Base-by-base conservation (phyloP, 2,797 vertebrate genomes). In the Rhynchotus rufescens region DNA sequence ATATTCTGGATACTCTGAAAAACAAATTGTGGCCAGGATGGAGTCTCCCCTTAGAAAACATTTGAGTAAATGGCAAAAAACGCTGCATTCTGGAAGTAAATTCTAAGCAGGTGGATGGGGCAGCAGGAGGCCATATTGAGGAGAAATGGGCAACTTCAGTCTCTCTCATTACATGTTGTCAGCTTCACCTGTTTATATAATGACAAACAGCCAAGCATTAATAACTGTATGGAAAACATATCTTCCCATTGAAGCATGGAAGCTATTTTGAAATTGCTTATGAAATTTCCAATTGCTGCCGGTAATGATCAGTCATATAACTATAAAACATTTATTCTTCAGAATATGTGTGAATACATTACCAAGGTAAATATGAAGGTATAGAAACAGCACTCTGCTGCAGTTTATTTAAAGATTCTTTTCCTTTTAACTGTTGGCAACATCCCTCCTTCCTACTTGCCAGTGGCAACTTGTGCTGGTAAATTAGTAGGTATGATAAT, bases 121-220 rank as follows among this genome's bases (percentile, higher is more conserved):
- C 92, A 88, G 80, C 56, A 71, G 85, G 92, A 92, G 79, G 51
- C 69, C 66, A 54, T 79, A 80, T 67, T 69, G 73, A 92, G 76
- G 36, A 94, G 79, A 89, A 90, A 94, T 84, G 67, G 78, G 30
- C 52, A 34, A 44, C 76, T 80, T 81, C 54, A 71, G 21, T 68
- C 32, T 91, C 80, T 51, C 49, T 88, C 73, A 54, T 71, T 88
- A 64, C 73, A 76, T 93, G 88, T 93, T 36, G 36, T 92, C 90
- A 89, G 42, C 61, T 89, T 85, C 88, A 92, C 94, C 89, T 94
- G 89, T 83, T 92, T 59, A 68, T 79, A 59, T 57, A 90, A 80
- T 32, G 72, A 90, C 71, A 74, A 80, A 45, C 30, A 84, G 56
- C 32, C 59, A 80, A 65, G 51, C 54, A 75, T 51, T 77, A 79